Conservation (phyloP, 2,888 invertebrate species). For the Crematogaster levior region DNA sequence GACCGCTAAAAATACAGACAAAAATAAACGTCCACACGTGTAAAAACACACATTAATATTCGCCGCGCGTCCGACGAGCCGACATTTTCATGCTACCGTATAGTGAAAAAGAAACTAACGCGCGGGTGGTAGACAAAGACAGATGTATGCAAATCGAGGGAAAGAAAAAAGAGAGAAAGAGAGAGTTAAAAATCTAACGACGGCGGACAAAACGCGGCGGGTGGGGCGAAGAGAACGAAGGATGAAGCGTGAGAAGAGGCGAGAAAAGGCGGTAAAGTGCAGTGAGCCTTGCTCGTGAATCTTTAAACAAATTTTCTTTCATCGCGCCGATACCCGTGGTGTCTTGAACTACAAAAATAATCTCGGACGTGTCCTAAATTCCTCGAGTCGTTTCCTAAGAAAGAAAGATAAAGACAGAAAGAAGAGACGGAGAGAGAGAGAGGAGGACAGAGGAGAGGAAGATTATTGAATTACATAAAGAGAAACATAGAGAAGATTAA, state of each 20-base stretch:
- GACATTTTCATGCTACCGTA: constrained; percentile 63
- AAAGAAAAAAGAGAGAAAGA: background rate
- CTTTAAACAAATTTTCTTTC: constrained; percentile 48
- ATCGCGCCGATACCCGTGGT: background rate
- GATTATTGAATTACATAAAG: background rate
- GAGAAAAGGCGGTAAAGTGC: constrained; percentile 13
- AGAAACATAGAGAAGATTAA: background rate
- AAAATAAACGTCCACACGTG: constrained; percentile 84
- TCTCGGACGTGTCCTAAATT: constrained; percentile 32
- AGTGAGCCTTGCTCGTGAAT: constrained; percentile 15
- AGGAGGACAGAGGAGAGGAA: background rate
- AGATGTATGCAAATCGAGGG: constrained; percentile 3
- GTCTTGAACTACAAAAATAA: constrained; percentile 30
- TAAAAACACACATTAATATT: constrained; percentile 83
- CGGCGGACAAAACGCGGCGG: constrained; percentile 26
- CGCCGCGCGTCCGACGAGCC: constrained; percentile 66
- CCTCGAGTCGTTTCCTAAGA: background rate
- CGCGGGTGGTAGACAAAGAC: constrained; percentile 9
- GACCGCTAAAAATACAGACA: constrained; percentile 80
- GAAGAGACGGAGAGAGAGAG: background rate
- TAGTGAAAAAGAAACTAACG: background rate
- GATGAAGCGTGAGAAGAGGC: constrained; percentile 29
- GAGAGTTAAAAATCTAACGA: constrained; percentile 33
- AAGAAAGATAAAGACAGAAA: background rate
- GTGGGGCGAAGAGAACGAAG: constrained; percentile 56